phyloP scores from a whole-genome alignment of 2,888 invertebrate species.

The Keiferia lycopersicella region DNA sequence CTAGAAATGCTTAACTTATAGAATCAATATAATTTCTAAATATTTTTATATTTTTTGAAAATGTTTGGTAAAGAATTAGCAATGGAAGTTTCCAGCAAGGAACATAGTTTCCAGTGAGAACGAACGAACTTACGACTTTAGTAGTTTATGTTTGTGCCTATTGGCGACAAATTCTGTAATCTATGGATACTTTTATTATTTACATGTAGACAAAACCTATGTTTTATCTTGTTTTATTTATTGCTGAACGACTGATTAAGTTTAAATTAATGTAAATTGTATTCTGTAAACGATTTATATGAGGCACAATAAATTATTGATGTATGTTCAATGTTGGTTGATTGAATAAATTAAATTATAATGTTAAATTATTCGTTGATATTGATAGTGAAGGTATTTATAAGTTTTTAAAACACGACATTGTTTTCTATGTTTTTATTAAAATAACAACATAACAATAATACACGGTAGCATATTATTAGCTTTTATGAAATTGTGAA shows the following conservation, averaged over 20 bases:
- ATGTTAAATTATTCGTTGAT: constrained; percentile 4
- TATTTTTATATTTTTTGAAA: too few relatives aligned
- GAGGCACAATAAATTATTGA: not conserved
- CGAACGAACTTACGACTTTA: too few relatives aligned
- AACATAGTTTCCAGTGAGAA: too few relatives aligned
- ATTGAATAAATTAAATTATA: not conserved
- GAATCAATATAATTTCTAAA: too few relatives aligned
- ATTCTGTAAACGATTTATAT: not conserved
- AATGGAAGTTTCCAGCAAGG: too few relatives aligned
- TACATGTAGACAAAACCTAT: not conserved
- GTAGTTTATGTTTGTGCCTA: too few relatives aligned
- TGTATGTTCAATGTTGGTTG: not conserved
- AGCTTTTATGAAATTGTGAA: not conserved
- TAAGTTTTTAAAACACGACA: not conserved
- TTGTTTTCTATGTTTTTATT: constrained; percentile 12
- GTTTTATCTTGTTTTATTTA: constrained; percentile 1
- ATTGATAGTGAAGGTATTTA: constrained; percentile 2
- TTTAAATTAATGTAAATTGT: not conserved
- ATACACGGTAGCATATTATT: not conserved
- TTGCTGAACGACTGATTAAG: not conserved
- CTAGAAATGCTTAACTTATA: too few relatives aligned
- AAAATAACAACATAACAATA: constrained; percentile 10
- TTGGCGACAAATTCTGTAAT: too few relatives aligned
- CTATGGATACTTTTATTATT: not conserved
- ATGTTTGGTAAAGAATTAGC: too few relatives aligned